phyloP scores from a whole-genome alignment of 1,140 invertebrate genomes.

The Antheraea pernyi region DNA sequence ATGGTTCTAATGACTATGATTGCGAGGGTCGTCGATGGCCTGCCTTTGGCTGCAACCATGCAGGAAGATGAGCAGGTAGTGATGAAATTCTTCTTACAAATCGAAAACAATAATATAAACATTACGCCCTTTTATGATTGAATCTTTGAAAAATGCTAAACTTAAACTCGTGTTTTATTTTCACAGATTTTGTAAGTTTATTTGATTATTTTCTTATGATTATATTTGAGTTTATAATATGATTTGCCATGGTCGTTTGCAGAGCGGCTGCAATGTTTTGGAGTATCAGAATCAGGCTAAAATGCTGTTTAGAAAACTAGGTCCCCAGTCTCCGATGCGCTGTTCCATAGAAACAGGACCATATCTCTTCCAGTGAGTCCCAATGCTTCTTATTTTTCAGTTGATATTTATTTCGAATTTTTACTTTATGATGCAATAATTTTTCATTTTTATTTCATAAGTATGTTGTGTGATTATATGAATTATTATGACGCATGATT shows the following conservation, averaged over 20 bases:
- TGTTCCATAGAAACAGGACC: constrained; percentile 98
- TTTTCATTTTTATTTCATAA: not conserved
- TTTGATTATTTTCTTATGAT: constrained; percentile 5
- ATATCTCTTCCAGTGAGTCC: constrained; percentile 98
- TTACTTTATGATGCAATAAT: constrained; percentile 2
- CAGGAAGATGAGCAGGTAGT: constrained; percentile 98
- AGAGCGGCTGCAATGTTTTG: constrained; percentile 94
- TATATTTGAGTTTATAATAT: constrained; percentile 47
- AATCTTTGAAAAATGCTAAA: not conserved
- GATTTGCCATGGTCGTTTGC: constrained; percentile 72
- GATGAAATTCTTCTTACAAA: not conserved
- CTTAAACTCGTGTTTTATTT: not conserved
- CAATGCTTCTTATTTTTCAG: constrained; percentile 50
- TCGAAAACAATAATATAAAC: not conserved
- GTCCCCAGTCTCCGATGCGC: constrained; percentile 90
- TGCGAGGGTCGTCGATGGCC: constrained; percentile 94
- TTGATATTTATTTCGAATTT: constrained; percentile 16
- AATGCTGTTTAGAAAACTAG: constrained; percentile 97
- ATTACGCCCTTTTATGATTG: not conserved
- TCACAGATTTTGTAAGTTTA: not conserved
- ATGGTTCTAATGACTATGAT: constrained; percentile 99
- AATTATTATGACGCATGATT: not conserved
- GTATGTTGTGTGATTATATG: not conserved
- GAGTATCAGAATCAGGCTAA: constrained; percentile 99
- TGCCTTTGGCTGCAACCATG: constrained; percentile 97